These are phyloP conservation scores for Byasa hedistus DNA, from an alignment of 2,888 invertebrate genomes.

Conservation along the genomic window DNA sequence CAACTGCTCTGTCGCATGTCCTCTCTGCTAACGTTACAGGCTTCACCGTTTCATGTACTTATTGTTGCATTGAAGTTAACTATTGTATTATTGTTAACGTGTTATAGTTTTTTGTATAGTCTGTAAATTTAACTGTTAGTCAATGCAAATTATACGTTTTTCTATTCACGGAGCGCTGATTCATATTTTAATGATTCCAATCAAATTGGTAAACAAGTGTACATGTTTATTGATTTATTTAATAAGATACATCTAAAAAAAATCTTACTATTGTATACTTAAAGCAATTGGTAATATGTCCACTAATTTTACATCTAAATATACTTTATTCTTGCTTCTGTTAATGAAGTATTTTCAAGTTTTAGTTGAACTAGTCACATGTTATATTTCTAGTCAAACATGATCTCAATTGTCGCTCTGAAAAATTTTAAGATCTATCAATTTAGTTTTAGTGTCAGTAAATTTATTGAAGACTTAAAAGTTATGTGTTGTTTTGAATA, in stretches of 20 bases:
- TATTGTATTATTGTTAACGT: conserved; percentile 54
- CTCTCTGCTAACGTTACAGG: conserved; percentile 10
- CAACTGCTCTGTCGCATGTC: conserved; percentile 8
- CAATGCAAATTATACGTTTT: conserved; percentile 31
- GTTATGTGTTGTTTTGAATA: conserved; percentile 55
- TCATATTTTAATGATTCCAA: no score
- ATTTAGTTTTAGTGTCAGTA: conserved; percentile 35
- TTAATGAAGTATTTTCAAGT: no score
- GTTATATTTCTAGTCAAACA: conserved; percentile 30
- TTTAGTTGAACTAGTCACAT: not conserved
- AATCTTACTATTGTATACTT: no score
- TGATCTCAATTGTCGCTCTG: conserved; percentile 6
- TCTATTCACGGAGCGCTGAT: conserved; percentile 37
- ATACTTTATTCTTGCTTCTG: no score
- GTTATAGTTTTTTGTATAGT: conserved; percentile 51
- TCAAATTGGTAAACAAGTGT: no score
- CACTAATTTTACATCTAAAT: no score
- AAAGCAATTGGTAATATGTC: no score
- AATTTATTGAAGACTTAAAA: conserved; percentile 52
- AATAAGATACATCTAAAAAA: no score
- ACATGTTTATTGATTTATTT: no score
- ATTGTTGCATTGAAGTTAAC: conserved; percentile 39
- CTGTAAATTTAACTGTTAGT: conserved; percentile 40
- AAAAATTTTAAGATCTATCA: conserved; percentile 39
- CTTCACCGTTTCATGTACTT: conserved; percentile 10